phyloP scores from a whole-genome alignment of 1,140 invertebrate species.

The Tetragnatha versicolor region DNA sequence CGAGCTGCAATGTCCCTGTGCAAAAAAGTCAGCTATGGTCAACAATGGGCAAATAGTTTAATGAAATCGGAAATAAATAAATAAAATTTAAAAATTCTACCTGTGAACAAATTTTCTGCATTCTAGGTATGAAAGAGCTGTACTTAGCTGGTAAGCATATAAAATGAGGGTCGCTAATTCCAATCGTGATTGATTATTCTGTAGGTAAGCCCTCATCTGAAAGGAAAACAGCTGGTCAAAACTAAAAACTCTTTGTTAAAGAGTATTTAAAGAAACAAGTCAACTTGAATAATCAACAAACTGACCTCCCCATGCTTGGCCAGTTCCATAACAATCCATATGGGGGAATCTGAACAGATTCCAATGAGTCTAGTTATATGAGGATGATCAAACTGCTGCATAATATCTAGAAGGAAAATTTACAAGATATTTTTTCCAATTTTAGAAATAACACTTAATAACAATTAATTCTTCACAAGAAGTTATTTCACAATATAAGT shows the following conservation, averaged over 20 bases:
- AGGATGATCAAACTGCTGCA: slow-evolving; percentile 99
- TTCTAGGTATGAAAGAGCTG: slow-evolving; percentile 95
- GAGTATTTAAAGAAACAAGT: neutral
- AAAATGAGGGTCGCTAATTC: slow-evolving; percentile 85
- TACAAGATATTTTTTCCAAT: no score
- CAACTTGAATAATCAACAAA: neutral
- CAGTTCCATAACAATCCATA: slow-evolving; percentile 99
- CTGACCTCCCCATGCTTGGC: slow-evolving; percentile 90
- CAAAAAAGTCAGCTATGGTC: neutral
- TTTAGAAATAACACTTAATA: no score
- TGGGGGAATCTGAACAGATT: slow-evolving; percentile 89
- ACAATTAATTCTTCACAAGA: no score
- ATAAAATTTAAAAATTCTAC: slow-evolving; percentile 62
- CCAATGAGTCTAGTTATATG: slow-evolving; percentile 97
- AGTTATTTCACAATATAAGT: no score
- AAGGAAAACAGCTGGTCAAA: slow-evolving; percentile 27
- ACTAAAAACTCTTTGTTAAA: neutral
- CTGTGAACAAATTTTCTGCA: slow-evolving; percentile 98
- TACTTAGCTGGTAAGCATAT: slow-evolving; percentile 93
- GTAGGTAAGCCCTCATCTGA: slow-evolving; percentile 84
- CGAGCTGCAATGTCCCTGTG: slow-evolving; percentile 87
- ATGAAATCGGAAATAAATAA: neutral
- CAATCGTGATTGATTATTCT: slow-evolving; percentile 84
- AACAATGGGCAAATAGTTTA: neutral
- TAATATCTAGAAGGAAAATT: slow-evolving; percentile 82